Base-by-base conservation (phyloP, 2,113 vertebrate species). In the Willisornis vidua region DNA sequence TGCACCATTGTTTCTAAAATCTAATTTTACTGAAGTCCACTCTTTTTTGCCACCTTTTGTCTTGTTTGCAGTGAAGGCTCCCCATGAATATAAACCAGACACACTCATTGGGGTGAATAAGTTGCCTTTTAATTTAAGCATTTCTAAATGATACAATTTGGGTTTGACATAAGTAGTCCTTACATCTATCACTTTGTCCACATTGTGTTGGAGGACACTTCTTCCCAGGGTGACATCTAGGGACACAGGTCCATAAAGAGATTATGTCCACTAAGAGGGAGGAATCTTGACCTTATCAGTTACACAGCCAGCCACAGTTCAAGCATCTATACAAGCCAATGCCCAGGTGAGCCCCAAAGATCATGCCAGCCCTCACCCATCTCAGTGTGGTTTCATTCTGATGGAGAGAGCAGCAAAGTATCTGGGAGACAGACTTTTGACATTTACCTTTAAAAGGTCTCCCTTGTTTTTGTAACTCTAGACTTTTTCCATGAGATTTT, bases 401-500 rank as follows among this genome's bases (percentile, higher is more conserved):
- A 45, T 28, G 7, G 9, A 9, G 35, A 45, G 52, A 80, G 31
- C 57, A 51, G 11, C 45, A 9, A 6, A n/a, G 33, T 66, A 48
- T 58, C 62, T 54, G 46, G 15, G 39, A 74, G 43, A 57, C 15
- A n/a, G 48, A 7, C 41, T 71, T 83, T 45, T 94, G 82, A 57
- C 33, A 49, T 77, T 93, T 91, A 48, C 46, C 46, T 90, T 92
- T 35, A 55, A 91, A 95, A 95, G 35, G 28, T 92, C 85, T 90
- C 35, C 3, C 26, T 88, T 72, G 52, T n/a, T 88, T 93, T 59
- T 78, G 7, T 39, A 61, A 24, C 24, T 86, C 48, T 52, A 12
- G 51, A 52, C 31, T 74, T 31, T 8, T 75, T 76, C 75, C 41
- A 6, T 46, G 61, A 84, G 76, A 66, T 78, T 90, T 95, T 75